These are phyloP conservation scores for Macrosiphum euphorbiae DNA, from an alignment of 2,888 invertebrate genomes.

Conservation along the genomic window DNA sequence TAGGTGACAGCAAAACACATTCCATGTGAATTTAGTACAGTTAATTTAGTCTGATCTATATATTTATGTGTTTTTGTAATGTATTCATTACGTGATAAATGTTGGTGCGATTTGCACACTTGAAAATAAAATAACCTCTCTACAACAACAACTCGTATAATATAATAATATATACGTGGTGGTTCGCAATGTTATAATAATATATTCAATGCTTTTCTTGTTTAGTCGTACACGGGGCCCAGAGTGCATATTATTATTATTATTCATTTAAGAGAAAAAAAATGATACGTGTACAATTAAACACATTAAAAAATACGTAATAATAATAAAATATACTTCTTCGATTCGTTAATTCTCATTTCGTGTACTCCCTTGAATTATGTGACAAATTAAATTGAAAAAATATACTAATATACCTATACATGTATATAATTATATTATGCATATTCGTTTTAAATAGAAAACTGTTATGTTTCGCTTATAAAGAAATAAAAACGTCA, in stretches of 20 bases:
- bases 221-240: too few species aligned
- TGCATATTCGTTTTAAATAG: neutral
- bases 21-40: slow-evolving; percentile 37
- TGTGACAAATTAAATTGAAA: slow-evolving; percentile 38
- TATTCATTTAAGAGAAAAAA: neutral
- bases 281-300: slow-evolving; percentile 14
- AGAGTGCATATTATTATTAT: neutral
- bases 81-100: slow-evolving; percentile 50
- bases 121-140: slow-evolving; percentile 36
- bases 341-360: slow-evolving; percentile 33
- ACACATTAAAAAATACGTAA: neutral
- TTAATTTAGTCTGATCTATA: slow-evolving; percentile 59
- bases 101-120: slow-evolving; percentile 18
- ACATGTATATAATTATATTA: neutral
- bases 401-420: too few species aligned
- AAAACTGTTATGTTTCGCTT: neutral
- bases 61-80: slow-evolving; percentile 52
- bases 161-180: neutral
- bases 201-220: slow-evolving; percentile 28
- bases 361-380: slow-evolving; percentile 3
- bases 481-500: neutral
- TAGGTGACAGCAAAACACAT: slow-evolving; percentile 30
- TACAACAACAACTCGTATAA: slow-evolving; percentile 17
- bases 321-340: neutral
- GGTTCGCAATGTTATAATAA: slow-evolving; percentile 16